These are phyloP conservation scores for Mus spicilegus DNA, from an alignment of 2,113 vertebrate genomes.

Conservation along the genomic window DNA sequence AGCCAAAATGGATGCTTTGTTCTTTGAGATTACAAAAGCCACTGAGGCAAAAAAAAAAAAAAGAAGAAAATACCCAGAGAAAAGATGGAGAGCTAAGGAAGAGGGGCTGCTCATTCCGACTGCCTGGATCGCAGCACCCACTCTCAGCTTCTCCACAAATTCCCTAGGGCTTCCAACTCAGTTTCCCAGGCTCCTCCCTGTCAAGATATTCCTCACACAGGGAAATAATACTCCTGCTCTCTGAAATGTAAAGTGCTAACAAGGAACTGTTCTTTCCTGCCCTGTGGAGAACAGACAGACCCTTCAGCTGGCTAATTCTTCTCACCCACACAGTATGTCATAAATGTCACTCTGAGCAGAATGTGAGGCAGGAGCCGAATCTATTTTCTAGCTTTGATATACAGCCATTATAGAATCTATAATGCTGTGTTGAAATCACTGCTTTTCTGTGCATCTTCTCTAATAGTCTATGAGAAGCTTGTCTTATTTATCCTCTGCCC, in stretches of 20 bases:
- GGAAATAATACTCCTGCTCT: neutral
- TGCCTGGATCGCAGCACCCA: neutral
- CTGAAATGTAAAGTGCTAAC: conserved; percentile 8
- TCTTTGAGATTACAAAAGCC: neutral
- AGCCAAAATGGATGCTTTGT: neutral
- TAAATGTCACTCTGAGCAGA: neutral
- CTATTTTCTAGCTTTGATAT: conserved; percentile 50
- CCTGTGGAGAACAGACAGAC: neutral
- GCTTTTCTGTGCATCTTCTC: conserved; percentile 39
- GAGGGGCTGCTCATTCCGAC: neutral
- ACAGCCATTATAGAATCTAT: conserved; percentile 49
- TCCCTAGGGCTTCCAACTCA: neutral
- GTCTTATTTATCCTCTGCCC: neutral
- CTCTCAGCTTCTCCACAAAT: neutral
- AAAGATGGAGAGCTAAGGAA: neutral
- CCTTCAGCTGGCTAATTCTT: neutral
- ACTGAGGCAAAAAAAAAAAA: neutral
- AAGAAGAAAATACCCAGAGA: neutral
- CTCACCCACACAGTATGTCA: neutral
- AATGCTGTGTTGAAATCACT: conserved; percentile 24
- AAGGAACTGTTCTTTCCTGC: conserved; percentile 9
- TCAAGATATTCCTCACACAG: neutral
- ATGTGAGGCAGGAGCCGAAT: neutral
- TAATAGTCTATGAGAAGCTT: conserved; percentile 2
- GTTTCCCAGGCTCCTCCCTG: neutral